These are phyloP conservation scores for Aleiodes sp. DNA, from an alignment of 1,140 invertebrate species.

Conservation along the genomic window DNA sequence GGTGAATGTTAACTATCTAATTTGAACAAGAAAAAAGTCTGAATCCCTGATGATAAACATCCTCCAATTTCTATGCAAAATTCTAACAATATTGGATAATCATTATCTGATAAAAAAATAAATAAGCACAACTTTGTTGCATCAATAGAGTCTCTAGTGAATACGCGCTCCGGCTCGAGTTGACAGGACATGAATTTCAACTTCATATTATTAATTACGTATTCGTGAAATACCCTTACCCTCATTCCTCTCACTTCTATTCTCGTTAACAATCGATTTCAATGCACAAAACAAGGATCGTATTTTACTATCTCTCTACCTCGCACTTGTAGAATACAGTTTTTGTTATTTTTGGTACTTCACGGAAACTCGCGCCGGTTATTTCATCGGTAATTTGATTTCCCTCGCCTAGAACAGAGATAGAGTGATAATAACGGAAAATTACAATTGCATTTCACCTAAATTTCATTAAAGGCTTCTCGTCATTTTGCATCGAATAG, in stretches of 20 bases:
- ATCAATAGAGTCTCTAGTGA: background rate
- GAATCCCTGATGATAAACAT: too few species aligned
- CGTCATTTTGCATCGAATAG: too few species aligned
- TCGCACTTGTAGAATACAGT: background rate
- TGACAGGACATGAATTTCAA: conserved; percentile 5
- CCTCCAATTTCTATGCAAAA: background rate
- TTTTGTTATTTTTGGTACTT: too few species aligned
- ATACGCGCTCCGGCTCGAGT: background rate
- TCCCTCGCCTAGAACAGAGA: too few species aligned
- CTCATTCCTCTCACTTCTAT: background rate
- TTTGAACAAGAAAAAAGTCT: too few species aligned
- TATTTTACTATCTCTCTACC: background rate
- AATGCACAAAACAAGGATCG: background rate
- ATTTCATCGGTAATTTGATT: too few species aligned
- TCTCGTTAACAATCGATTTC: background rate
- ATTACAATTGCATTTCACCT: too few species aligned
- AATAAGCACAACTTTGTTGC: background rate
- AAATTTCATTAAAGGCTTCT: too few species aligned
- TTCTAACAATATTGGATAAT: background rate
- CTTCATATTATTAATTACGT: background rate
- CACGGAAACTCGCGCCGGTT: too few species aligned
- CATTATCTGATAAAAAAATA: background rate
- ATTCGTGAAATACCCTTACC: background rate
- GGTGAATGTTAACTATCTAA: too few species aligned
- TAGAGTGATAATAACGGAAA: too few species aligned